Conservation (phyloP, 2,113 vertebrate genomes). For the Pagrus major region DNA sequence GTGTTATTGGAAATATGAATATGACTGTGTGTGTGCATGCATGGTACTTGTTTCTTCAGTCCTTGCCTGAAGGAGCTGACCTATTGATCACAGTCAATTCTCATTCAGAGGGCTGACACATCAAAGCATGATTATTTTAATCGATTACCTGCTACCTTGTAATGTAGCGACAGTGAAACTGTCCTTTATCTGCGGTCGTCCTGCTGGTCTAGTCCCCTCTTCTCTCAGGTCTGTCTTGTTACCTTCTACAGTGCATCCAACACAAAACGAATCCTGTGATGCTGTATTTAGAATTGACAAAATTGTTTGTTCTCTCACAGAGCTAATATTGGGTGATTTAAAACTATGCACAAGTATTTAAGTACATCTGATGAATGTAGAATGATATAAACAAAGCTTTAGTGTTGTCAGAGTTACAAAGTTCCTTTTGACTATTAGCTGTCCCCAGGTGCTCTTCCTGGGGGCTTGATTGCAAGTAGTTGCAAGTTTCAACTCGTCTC, state of each 20-base stretch:
- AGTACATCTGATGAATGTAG: background rate
- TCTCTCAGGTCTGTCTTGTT: background rate
- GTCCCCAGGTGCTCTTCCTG: too few species aligned
- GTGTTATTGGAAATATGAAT: slow-evolving; percentile 43
- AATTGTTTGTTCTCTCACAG: background rate
- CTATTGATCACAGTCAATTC: slow-evolving; percentile 66
- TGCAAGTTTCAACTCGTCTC: too few species aligned
- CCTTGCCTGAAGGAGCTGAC: slow-evolving; percentile 66
- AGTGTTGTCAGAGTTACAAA: background rate
- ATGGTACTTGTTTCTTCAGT: slow-evolving; percentile 30
- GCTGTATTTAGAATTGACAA: background rate
- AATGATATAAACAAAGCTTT: background rate
- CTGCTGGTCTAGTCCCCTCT: background rate
- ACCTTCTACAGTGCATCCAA: background rate
- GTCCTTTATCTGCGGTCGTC: slow-evolving; percentile 57
- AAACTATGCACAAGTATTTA: background rate
- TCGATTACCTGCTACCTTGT: slow-evolving; percentile 53
- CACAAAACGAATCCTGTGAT: background rate
- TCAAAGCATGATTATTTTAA: slow-evolving; percentile 64
- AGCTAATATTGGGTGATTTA: background rate
- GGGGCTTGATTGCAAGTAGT: too few species aligned
- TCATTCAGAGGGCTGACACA: slow-evolving; percentile 13
- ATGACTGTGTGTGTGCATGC: slow-evolving; percentile 20
- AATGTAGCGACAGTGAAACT: slow-evolving; percentile 30
- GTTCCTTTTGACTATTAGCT: background rate